Base-by-base conservation (phyloP, 2,797 vertebrate genomes). In the Heterohyrax brucei region DNA sequence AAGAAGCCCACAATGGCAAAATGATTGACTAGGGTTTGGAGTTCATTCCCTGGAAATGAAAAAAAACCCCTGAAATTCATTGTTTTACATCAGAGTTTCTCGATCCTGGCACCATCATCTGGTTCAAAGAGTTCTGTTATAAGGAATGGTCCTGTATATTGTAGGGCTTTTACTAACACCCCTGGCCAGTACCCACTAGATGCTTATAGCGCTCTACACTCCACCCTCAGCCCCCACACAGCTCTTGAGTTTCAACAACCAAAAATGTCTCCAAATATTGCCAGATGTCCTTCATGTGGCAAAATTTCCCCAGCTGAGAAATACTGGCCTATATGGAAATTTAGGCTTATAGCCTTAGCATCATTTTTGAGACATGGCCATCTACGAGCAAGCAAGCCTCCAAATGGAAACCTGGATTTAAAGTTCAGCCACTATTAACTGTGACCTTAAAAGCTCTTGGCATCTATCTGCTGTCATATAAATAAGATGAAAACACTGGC, bases 11-110 rank as follows among this genome's bases (percentile, higher is more conserved):
- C 0, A 0, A 48, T 28, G 64, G 33, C 84, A 81, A 68, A 83
- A n/a, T 12, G 21, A 18, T 39, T 46, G 30, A 70, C 1, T 7
- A 83, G 39, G 39, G 14, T 26, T 80, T 90, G 68, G 33, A 14
- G 39, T 64, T 68, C 61, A 59, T 39, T 76, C 78, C 83, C 56
- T 87, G 53, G 83, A 93, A 59, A 73, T 44, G 48, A 85, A 83
- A 91, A 80, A 39, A 21, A 72, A 26, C 48, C 39, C 1, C 21
- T 39, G 28, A 61, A 87, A 70, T 70, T 39, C 39, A 39, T 53
- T 53, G 50, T 53, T 53, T 46, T 82, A 4, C 18, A 30, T 7
- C 70, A 56, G 48, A 75, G 19, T 76, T 78, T 92, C 85, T 56
- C 21, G 1, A 68, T 18, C 70, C 70, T 44, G 48, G 26, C 2